Conservation (phyloP, 2,888 invertebrate species). For the Catocala sponsa region DNA sequence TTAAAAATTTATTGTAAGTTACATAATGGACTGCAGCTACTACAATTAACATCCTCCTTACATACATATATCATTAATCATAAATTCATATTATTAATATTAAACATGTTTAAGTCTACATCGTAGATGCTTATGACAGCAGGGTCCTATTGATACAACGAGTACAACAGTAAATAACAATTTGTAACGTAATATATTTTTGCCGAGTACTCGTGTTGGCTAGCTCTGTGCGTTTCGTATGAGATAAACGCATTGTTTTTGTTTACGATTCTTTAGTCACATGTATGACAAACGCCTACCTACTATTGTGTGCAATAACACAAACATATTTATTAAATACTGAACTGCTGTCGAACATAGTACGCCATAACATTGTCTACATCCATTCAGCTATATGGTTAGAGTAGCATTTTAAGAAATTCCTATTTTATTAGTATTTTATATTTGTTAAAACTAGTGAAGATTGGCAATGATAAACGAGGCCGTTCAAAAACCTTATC, state of each 20-base stretch:
- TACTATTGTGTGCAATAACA: conserved; percentile 5
- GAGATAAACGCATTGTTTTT: conserved; percentile 50
- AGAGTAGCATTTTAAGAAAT: no score
- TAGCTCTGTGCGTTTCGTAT: conserved; percentile 17
- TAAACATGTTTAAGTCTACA: no score
- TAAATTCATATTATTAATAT: no score
- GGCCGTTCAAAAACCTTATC: conserved; percentile 9
- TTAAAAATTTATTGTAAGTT: not conserved
- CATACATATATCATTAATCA: no score
- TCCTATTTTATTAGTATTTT: no score
- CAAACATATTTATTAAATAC: not conserved
- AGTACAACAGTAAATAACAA: no score
- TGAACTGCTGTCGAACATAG: not conserved
- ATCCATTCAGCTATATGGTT: no score
- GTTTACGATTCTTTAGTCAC: conserved; percentile 43
- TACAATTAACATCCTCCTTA: no score
- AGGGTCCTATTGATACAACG: no score
- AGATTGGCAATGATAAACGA: conserved; percentile 4
- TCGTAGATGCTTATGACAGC: no score
- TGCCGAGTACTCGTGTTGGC: conserved; percentile 32
- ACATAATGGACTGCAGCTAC: no score
- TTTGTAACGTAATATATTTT: no score
- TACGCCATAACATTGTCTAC: not conserved
- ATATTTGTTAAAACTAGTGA: not conserved
- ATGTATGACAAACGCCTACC: conserved; percentile 24